These are phyloP conservation scores for Pocota personata DNA, from an alignment of 2,888 invertebrate genomes.

Conservation along the genomic window DNA sequence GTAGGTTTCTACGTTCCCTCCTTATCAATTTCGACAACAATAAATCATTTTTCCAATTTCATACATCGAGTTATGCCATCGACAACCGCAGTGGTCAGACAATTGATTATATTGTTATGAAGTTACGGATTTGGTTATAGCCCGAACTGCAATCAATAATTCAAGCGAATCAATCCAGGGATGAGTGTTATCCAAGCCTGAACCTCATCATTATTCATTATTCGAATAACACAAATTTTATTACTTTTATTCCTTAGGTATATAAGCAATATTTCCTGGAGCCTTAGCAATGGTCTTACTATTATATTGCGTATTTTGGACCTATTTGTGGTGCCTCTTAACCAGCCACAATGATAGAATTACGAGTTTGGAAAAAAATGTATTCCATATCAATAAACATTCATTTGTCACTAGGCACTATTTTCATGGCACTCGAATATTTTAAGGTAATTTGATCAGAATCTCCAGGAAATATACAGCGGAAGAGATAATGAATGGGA, in stretches of 20 bases:
- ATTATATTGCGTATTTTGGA: conserved; percentile 16
- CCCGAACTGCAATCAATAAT: conserved; percentile 28
- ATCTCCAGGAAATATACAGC: conserved; percentile 6
- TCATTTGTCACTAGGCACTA: conserved; percentile 32
- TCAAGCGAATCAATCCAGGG: conserved; percentile 10
- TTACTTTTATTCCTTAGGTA: conserved; percentile 11
- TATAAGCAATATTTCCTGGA: conserved; percentile 4
- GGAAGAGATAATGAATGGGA: conserved; percentile 1
- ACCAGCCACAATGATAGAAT: not conserved
- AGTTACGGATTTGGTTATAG: conserved; percentile 12
- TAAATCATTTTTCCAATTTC: conserved; percentile 54
- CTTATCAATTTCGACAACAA: conserved; percentile 20
- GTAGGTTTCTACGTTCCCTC: not conserved
- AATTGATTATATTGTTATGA: conserved; percentile 43
- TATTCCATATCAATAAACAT: conserved; percentile 30
- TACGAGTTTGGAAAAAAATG: not conserved
- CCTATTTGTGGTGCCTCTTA: conserved; percentile 12
- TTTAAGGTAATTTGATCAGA: conserved; percentile 33
- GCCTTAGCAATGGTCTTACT: not conserved
- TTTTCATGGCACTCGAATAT: conserved; percentile 27
- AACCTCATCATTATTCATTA: conserved; percentile 41
- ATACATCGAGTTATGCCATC: conserved; percentile 42
- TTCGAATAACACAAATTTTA: conserved; percentile 40
- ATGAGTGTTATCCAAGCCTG: not conserved
- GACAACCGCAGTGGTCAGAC: conserved; percentile 24